Evolutionary conservation across 2,888 invertebrate genomes (phyloP), one percentile per base, ranked within the genome.

Genomic region (Idaea aversata): DNA sequence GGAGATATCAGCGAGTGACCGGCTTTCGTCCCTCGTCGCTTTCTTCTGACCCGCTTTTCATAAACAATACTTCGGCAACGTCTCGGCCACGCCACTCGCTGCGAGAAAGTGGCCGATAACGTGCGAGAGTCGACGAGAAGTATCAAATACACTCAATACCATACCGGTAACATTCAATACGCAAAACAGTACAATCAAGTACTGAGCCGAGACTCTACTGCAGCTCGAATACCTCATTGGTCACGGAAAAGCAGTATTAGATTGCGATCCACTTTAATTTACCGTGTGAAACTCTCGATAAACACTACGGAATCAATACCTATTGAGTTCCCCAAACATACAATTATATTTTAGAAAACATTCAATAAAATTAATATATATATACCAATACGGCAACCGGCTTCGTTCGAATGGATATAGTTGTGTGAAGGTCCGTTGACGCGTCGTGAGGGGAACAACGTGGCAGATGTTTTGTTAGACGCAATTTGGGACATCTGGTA

Each of bases 31-130:
- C 85, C 85, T 84, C 88, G 82, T 86, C 84, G 90, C 91, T 93
- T 91, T 93, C 92, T 89, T 91, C 84, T 93, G 92, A 91, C 92
- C 92, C 88, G 87, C 91, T 93, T 92, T 91, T 91, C 88, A 85
- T 86, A 89, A 91, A 92, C 92, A 92, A 92, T 92, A 92, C 91
- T 88, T 84, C 84, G 86, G 81, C 86, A 85, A 76, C 82, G 81
- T 76, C 79, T 25, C 59, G 76, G 79, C 76, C 79, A 81, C 82
- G 74, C 83, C 84, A 86, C 80, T 80, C 75, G 77, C 79, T 76
- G 81, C 89, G 91, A 87, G 92, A 93, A 92, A 93, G 92, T 90
- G 83, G 83, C 83, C 87, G 85, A 87, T 86, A 87, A 85, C 82
- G 82, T 82, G 79, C 84, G 79, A 83, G 78, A 80, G 77, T 67